These are phyloP conservation scores for Lateolabrax maculatus DNA, from an alignment of 2,797 vertebrate genomes.

Conservation along the genomic window DNA sequence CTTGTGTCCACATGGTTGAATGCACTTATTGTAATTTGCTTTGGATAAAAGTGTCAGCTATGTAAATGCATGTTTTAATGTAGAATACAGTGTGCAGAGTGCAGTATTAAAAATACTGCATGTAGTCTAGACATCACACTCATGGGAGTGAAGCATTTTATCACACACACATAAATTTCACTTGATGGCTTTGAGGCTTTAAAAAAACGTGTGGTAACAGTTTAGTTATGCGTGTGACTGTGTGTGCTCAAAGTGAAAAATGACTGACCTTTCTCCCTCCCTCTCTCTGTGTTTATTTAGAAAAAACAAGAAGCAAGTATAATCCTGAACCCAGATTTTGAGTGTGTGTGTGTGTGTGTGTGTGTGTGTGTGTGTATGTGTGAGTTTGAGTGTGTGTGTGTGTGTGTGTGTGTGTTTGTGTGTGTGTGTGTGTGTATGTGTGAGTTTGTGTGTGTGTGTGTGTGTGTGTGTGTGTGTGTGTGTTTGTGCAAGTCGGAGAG, in stretches of 20 bases:
- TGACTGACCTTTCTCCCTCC: conserved; percentile 24
- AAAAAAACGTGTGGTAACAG: conserved; percentile 24
- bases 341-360: background rate
- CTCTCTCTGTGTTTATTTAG: conserved; percentile 47
- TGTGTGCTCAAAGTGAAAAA: conserved; percentile 13
- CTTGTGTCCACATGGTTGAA: no score
- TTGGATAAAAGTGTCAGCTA: no score
- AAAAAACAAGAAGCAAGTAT: conserved; percentile 40
- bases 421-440: background rate
- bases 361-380: background rate
- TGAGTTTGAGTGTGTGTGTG: background rate
- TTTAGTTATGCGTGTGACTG: conserved; percentile 3
- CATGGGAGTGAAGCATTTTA: conserved; percentile 48
- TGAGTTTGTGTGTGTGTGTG: background rate
- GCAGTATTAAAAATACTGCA: conserved; percentile 35
- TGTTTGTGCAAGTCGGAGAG: background rate
- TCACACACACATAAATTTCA: conserved; percentile 46
- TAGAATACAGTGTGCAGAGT: background rate
- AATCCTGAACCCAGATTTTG: background rate
- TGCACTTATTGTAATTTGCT: no score
- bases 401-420: background rate
- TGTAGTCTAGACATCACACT: conserved; percentile 23
- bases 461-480: background rate
- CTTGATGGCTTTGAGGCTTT: conserved; percentile 26
- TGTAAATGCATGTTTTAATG: background rate